A percentile compares a stretch with the other conserved stretches of the same genome.
Conservation (phyloP, 2,113 vertebrate species). For the Genyomyrus donnyi region DNA sequence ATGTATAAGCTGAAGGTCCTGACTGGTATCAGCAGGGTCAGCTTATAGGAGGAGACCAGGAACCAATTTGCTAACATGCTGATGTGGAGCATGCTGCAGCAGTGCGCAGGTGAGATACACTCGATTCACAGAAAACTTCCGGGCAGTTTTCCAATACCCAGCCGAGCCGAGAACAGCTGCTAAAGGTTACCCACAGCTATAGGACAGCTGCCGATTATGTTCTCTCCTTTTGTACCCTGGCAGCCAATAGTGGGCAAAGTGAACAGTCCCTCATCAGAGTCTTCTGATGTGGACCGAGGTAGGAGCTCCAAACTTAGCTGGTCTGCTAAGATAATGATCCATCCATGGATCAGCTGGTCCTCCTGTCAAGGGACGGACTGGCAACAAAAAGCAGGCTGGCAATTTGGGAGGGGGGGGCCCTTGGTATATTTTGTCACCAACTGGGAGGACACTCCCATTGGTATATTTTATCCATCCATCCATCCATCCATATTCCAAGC, state of each 20-base stretch:
- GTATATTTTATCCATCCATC: neutral
- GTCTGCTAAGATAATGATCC: neutral
- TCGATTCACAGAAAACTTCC: neutral
- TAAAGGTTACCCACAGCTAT: neutral
- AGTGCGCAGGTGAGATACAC: neutral
- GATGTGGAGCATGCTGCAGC: neutral
- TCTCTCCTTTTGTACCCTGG: neutral
- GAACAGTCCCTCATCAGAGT: neutral
- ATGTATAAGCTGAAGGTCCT: neutral
- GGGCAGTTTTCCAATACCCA: neutral
- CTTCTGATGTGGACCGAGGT: neutral
- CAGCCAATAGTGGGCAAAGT: neutral
- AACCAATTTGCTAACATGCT: too few species aligned
- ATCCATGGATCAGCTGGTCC: neutral
- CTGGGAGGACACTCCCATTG: neutral
- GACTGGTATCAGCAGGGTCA: neutral
- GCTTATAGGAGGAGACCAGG: neutral
- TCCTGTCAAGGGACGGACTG: neutral
- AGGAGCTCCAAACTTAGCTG: neutral
- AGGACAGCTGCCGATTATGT: neutral
- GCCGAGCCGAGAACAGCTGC: neutral
- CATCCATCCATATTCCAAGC: too few species aligned
- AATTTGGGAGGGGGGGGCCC: neutral
- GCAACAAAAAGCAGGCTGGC: neutral
- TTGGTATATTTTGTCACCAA: neutral